Percentiles rank a stretch among this genome's conserved stretches.
Evolutionary conservation across 2,113 vertebrate genomes (phyloP).

Genomic region (Chaenocephalus aceratus): DNA sequence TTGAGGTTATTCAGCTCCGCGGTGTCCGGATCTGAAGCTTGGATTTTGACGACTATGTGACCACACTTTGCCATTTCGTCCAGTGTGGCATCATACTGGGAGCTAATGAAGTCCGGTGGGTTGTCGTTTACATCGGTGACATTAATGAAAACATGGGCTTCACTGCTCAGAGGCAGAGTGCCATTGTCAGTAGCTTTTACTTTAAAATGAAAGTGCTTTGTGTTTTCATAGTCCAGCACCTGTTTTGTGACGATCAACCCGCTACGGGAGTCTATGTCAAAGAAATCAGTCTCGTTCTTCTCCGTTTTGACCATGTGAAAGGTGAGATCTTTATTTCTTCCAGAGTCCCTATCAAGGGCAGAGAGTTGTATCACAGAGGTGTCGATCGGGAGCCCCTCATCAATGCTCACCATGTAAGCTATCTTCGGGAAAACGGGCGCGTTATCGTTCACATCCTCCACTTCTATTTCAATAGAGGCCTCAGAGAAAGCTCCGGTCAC

Average conservation of each 20-base stretch:
- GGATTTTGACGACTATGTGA: constrained; percentile 94
- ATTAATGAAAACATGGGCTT: constrained; percentile 87
- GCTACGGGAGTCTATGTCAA: constrained; percentile 87
- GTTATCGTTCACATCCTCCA: constrained; percentile 96
- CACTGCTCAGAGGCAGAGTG: constrained; percentile 85
- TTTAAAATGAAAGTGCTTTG: constrained; percentile 87
- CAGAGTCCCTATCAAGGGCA: constrained; percentile 91
- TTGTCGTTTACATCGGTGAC: constrained; percentile 96
- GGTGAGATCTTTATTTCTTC: constrained; percentile 87
- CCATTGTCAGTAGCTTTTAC: constrained; percentile 90
- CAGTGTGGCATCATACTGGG: constrained; percentile 90
- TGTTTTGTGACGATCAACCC: constrained; percentile 89
- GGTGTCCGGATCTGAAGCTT: constrained; percentile 91
- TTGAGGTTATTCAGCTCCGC: constrained; percentile 86
- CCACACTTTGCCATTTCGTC: constrained; percentile 94
- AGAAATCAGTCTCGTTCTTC: constrained; percentile 85
- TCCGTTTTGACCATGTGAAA: constrained; percentile 88
- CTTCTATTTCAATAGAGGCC: constrained; percentile 91
- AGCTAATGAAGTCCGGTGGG: constrained; percentile 89
- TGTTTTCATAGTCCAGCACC: constrained; percentile 90
- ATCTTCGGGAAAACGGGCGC: constrained; percentile 88
- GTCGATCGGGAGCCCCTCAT: constrained; percentile 87
- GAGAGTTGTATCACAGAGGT: constrained; percentile 88
- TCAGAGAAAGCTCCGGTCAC: constrained; percentile 92
- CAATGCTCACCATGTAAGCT: constrained; percentile 81